Conservation (phyloP, 2,797 vertebrate species). For the Rhinoraja longicauda region DNA sequence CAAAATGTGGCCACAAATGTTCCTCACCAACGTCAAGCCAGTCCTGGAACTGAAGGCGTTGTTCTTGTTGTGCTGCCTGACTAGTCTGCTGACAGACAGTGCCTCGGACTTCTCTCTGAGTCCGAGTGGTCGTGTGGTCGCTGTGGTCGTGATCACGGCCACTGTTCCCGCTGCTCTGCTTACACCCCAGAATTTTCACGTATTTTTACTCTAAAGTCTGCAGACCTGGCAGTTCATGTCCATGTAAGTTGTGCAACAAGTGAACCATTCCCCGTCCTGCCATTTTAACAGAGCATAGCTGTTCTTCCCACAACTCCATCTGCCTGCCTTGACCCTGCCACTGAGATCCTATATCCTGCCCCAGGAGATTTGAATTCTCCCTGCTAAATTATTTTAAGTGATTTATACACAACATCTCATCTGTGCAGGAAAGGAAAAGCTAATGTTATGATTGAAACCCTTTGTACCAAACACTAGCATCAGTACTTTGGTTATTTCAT, state of each 20-base stretch:
- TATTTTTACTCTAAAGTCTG: background rate
- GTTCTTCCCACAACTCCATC: background rate
- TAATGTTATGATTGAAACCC: background rate
- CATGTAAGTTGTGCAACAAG: background rate
- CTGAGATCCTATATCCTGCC: background rate
- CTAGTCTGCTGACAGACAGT: too few species aligned
- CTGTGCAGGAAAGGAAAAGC: background rate
- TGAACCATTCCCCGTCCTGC: background rate
- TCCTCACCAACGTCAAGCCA: background rate
- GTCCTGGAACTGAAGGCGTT: background rate
- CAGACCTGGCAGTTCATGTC: background rate
- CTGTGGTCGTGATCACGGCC: background rate
- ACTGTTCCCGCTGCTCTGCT: background rate
- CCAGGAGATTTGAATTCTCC: background rate
- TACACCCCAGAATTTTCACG: background rate
- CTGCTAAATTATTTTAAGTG: background rate
- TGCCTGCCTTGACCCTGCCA: background rate
- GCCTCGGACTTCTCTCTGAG: too few species aligned
- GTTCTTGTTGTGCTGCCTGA: background rate
- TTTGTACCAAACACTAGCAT: background rate
- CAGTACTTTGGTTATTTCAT: background rate
- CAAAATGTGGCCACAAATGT: background rate
- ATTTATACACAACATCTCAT: too few species aligned
- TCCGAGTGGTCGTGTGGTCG: too few species aligned
- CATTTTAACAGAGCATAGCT: background rate